A percentile compares a stretch with the other conserved stretches of the same genome.
Conservation (phyloP, 2,113 vertebrate species). For the Irena cyanogastra region DNA sequence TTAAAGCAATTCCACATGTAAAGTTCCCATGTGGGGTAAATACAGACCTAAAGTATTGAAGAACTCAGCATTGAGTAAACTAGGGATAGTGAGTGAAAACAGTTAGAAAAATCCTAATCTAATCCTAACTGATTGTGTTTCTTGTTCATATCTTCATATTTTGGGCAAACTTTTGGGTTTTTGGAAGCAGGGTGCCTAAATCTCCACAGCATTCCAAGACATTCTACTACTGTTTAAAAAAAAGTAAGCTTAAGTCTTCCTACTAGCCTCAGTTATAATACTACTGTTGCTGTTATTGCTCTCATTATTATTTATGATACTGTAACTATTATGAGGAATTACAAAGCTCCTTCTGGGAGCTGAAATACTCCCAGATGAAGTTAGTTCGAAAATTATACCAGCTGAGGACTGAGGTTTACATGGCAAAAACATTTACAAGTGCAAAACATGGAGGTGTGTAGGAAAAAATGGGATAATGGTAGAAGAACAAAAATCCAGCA, state of each 20-base stretch:
- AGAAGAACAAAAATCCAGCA: neutral
- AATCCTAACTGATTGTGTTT: neutral
- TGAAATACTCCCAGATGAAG: neutral
- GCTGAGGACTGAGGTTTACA: neutral
- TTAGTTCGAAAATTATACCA: neutral
- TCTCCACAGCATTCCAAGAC: neutral
- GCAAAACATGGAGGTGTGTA: neutral
- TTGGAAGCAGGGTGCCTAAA: neutral
- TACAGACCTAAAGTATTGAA: neutral
- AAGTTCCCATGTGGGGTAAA: neutral
- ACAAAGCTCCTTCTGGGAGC: neutral
- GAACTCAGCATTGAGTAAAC: neutral
- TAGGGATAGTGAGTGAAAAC: neutral
- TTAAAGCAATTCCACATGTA: neutral
- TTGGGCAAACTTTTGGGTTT: neutral
- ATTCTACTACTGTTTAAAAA: neutral
- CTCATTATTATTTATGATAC: neutral
- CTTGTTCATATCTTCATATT: neutral
- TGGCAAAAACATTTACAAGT: neutral
- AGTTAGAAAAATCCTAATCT: neutral
- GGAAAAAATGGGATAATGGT: neutral
- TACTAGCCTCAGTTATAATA: neutral
- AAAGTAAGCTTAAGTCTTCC: neutral
- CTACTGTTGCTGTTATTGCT: neutral
- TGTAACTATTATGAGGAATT: neutral